Evolutionary conservation across 2,888 invertebrate genomes (phyloP), one percentile per base, ranked within the genome.

Genomic region (Apodemia duryi): DNA sequence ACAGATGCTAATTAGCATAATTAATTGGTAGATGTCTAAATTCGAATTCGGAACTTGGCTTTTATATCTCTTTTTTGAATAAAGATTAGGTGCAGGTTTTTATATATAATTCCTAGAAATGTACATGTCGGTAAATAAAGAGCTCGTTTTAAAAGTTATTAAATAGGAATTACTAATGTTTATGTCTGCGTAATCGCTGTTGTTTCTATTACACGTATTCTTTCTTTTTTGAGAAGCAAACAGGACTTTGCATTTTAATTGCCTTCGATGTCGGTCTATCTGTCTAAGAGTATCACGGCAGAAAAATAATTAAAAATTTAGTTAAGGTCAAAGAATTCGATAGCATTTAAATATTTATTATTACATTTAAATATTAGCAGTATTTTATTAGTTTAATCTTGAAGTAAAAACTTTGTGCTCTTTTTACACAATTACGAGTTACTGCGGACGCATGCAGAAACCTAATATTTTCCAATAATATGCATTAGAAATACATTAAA

Each of bases 1-100:
- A 57, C 57, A 57, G 57, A 57, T 57, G 57, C 57, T 57, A 57
- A 57, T 57, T 57, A 57, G 32, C 57, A 57, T 57, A 57, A 57
- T 57, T 57, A 57, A 57, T 57, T 57, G 57, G 57, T 57, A 32
- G 57, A 57, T 57, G 57, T 57, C 32, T 57, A 57, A 57, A 57
- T 57, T 57, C 32, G 57, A 57, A 57, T 57, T 57, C 32, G 57
- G 57, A 57, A 57, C 57, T 57, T 32, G 29, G 32, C 32, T 57
- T 57, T 6, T 9, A n/a, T 28, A 52, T 52, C n/a, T 51, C 21
- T 28, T 28, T 57, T 28, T 57, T 29, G 4, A 29, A 57, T 57
- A 29, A 28, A 57, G 10, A 32, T 32, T 57, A 32, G 29, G 57
- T 28, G 32, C 7, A 29, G 5, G 13, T 57, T 32, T 57, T 57